Base-by-base conservation (phyloP, 1,140 invertebrate genomes). In the Oncopodura yosiiana region DNA sequence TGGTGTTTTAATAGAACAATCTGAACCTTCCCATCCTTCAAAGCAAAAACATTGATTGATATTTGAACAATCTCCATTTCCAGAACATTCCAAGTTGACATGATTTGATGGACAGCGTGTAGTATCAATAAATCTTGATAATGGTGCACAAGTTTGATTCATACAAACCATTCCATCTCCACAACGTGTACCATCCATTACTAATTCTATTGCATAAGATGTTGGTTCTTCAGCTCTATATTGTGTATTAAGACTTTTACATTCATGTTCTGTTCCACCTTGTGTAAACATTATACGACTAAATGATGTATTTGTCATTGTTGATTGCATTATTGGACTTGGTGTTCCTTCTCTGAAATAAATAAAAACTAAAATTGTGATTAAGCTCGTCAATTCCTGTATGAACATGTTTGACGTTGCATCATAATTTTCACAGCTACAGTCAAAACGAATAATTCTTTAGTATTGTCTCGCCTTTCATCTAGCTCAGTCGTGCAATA, bases 31-130 rank as follows among this genome's bases (percentile, higher is more conserved):
- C 89, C 88, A 97, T 43, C 91, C 90, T 45, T 74, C 70, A 64
- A 87, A 74, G 75, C 94, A 98, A 67, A 87, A 84, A 72, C 94
- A 97, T 60, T 82, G 85, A 70, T 93, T 92, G 36, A 81, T 73
- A 69, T 94, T 96, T 2, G 93, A 93, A 71, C 94, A 98, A 42
- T 86, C 88, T 71, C 93, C 94, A 74, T 90, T 82, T 38, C 86
- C 86, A 39, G 92, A 96, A 72, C 94, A 98, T 67, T 93, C 86
- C 58, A 82, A 73, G 66, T 85, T 84, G 64, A 86, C 79, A 42
- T 51, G 49, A 70, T 92, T 93, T 53, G 80, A 86, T 38, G 89
- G 89, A 73, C 92, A 96, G 67, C 83, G 84, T 52, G 80, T 83
- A 69, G 83, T 81, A 70, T 87, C 84, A 34, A 88, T 80, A 71